A percentile compares a stretch with the other conserved stretches of the same genome.
Evolutionary conservation across 2,888 invertebrate genomes (phyloP).

Genomic region (Heteropelma amictum): DNA sequence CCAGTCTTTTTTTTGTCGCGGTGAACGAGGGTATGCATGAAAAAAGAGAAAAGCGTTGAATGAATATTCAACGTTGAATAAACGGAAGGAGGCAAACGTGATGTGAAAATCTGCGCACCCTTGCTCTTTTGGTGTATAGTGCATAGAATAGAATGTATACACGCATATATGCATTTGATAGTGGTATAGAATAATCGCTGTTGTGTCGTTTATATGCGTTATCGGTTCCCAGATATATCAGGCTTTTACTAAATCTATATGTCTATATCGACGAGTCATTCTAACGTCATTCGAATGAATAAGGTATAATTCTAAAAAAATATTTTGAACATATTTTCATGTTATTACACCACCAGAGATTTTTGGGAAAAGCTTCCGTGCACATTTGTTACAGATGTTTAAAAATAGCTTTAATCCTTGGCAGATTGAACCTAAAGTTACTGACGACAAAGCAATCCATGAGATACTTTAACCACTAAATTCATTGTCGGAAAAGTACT

Average conservation of each 20-base stretch:
- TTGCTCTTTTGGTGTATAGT: background rate
- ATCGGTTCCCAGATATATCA: slow-evolving; percentile 1
- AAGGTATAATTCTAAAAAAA: too few species aligned
- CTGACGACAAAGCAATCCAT: too few species aligned
- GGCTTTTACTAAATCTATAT: too few species aligned
- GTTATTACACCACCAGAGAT: too few species aligned
- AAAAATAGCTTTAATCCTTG: too few species aligned
- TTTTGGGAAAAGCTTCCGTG: too few species aligned
- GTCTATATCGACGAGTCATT: background rate
- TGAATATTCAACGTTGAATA: slow-evolving; percentile 47
- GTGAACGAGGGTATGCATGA: slow-evolving; percentile 16
- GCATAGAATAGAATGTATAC: background rate
- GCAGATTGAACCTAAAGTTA: too few species aligned
- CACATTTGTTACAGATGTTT: too few species aligned
- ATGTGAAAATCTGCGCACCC: slow-evolving; percentile 21
- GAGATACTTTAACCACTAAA: too few species aligned
- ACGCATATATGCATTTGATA: background rate
- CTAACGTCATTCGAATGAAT: too few species aligned
- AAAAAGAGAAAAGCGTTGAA: slow-evolving; percentile 28
- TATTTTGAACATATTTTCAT: too few species aligned
- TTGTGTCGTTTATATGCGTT: slow-evolving; percentile 24
- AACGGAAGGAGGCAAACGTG: slow-evolving; percentile 12
- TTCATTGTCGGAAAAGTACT: too few species aligned
- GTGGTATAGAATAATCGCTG: slow-evolving; percentile 18
- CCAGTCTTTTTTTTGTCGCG: slow-evolving; percentile 4